Evolutionary conservation across 2,888 invertebrate genomes (phyloP).

Genomic region (Cephus nigrinus): DNA sequence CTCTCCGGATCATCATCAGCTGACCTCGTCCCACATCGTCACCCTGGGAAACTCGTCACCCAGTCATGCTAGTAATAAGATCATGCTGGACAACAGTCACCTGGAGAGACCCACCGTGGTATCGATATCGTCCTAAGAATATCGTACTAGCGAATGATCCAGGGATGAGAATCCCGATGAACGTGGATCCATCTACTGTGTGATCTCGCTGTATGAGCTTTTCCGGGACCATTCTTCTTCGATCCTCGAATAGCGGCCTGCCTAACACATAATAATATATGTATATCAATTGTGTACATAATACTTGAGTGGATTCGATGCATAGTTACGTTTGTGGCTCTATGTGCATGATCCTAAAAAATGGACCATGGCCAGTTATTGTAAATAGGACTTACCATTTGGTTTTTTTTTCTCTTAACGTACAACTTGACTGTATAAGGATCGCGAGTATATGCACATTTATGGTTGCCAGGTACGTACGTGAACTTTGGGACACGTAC

Average conservation of each 20-base stretch:
- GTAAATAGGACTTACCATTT: neutral
- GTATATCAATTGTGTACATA: neutral
- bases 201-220: neutral
- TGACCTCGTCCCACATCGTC: conserved; percentile 58
- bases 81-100: conserved; percentile 61
- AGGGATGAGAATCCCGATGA: neutral
- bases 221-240: neutral
- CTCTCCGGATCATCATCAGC: conserved; percentile 58
- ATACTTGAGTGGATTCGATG: neutral
- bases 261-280: neutral
- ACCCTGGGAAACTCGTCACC: conserved; percentile 53
- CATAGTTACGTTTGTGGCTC: neutral
- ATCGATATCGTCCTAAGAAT: conserved; percentile 62
- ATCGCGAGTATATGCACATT: neutral
- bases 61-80: conserved; percentile 38
- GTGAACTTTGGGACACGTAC: neutral
- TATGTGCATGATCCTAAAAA: neutral
- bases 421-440: neutral
- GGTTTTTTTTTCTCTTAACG: neutral
- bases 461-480: neutral
- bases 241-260: neutral
- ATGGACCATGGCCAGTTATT: neutral
- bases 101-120: conserved; percentile 70
- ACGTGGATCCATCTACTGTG: neutral
- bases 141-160: neutral